Evolutionary conservation across 2,888 invertebrate genomes (phyloP).

Genomic region (Chymomyza caudatula): DNA sequence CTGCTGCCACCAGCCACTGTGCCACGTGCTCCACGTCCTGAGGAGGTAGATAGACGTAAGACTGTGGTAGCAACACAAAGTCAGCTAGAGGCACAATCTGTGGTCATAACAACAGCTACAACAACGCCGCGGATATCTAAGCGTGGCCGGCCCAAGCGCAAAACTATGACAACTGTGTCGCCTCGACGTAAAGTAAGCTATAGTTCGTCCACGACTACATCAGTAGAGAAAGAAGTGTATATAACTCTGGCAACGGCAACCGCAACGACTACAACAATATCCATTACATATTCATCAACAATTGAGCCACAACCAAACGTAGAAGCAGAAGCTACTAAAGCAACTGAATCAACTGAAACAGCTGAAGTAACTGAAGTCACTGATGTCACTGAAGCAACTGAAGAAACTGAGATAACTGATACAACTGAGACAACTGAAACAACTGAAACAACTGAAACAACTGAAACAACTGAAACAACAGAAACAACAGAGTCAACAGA

Average conservation of each 20-base stretch:
- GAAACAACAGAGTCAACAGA: too few species aligned
- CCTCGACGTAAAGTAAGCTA: background rate
- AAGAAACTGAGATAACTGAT: too few species aligned
- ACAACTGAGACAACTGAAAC: too few species aligned
- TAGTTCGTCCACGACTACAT: background rate
- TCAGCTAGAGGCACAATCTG: background rate
- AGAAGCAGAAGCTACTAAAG: background rate
- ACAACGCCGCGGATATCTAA: background rate
- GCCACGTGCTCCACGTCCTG: background rate
- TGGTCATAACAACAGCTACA: background rate
- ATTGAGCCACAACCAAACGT: background rate
- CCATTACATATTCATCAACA: background rate
- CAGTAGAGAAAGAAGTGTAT: background rate
- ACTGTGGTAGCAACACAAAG: slow-evolving; percentile 7
- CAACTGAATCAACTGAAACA: background rate
- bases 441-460: too few species aligned
- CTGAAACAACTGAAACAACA: too few species aligned
- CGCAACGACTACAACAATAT: background rate
- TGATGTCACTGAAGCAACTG: too few species aligned
- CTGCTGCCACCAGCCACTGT: background rate
- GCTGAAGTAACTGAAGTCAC: too few species aligned
- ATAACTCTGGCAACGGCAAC: background rate
- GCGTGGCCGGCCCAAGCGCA: background rate
- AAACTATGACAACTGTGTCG: background rate
- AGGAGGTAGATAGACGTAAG: slow-evolving; percentile 20